Evolutionary conservation across 2,113 vertebrate species (phyloP).

Genomic region (Aramus guarauna): DNA sequence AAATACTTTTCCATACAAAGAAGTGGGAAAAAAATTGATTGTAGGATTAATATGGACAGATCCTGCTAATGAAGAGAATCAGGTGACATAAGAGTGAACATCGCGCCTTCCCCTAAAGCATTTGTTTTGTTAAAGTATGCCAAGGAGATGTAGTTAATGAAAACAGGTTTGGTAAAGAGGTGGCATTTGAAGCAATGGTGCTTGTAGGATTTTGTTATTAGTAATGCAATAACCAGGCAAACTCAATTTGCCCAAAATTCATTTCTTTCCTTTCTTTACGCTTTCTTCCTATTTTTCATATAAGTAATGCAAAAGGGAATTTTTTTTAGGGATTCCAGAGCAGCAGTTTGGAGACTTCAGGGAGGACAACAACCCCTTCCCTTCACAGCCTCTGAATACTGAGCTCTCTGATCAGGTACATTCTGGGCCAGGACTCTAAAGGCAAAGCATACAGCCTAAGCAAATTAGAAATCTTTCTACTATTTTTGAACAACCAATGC

Average conservation of each 20-base stretch:
- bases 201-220: neutral
- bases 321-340: neutral
- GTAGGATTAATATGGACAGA: neutral
- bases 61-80: neutral
- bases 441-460: neutral
- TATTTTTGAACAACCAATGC: neutral
- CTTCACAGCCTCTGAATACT: neutral
- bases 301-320: neutral
- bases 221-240: neutral
- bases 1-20: neutral
- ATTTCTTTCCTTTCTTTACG: neutral
- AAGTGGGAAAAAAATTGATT: neutral
- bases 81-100: neutral
- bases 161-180: neutral
- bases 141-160: neutral
- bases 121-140: neutral
- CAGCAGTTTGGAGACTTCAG: neutral
- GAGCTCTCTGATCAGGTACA: fast-evolving
- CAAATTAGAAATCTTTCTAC: neutral
- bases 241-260: neutral
- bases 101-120: neutral
- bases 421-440: neutral
- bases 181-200: neutral
- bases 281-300: neutral
- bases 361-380: neutral